These are phyloP conservation scores for Geodia barretti DNA, from an alignment of 37 sponge, comb jelly and placozoan genomes.

Conservation along the genomic window DNA sequence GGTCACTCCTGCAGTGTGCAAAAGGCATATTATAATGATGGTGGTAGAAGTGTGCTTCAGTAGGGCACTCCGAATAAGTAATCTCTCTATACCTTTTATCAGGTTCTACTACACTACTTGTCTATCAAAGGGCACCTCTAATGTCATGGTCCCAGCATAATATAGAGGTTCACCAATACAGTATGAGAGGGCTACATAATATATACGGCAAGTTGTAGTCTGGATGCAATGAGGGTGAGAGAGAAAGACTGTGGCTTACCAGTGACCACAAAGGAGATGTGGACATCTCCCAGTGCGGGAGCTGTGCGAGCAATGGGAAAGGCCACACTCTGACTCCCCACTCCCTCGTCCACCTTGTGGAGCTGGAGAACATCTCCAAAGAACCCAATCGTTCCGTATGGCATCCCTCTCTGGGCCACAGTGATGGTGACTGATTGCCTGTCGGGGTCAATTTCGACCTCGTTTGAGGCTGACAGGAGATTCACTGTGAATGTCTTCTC, in stretches of 20 bases:
- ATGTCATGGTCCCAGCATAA: too few relatives aligned
- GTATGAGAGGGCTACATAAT: too few relatives aligned
- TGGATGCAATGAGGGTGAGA: too few relatives aligned
- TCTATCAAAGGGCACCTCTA: too few relatives aligned
- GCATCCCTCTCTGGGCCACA: slow-evolving; percentile 68
- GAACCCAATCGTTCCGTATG: slow-evolving; percentile 74
- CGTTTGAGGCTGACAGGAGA: slow-evolving; percentile 54
- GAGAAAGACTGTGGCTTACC: slow-evolving; percentile 6
- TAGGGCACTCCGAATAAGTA: too few relatives aligned
- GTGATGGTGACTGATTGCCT: slow-evolving; percentile 19
- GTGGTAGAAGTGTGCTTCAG: too few relatives aligned
- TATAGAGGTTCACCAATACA: too few relatives aligned
- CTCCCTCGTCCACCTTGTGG: slow-evolving; percentile 26
- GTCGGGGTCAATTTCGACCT: slow-evolving; percentile 48
- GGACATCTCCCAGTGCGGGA: background rate
- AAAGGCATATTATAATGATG: too few relatives aligned
- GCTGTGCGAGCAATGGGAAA: slow-evolving; percentile 55
- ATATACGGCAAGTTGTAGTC: too few relatives aligned
- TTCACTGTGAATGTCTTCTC: slow-evolving; percentile 64
- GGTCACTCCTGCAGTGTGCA: background rate
- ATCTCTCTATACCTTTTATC: too few relatives aligned
- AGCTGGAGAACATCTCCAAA: slow-evolving; percentile 55
- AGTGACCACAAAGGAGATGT: slow-evolving; percentile 26
- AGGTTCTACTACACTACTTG: too few relatives aligned
- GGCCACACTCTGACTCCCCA: background rate